Evolutionary conservation across 2,113 vertebrate species (phyloP), one percentile per base, ranked within the genome.

Genomic region (Pterocles gutturalis): DNA sequence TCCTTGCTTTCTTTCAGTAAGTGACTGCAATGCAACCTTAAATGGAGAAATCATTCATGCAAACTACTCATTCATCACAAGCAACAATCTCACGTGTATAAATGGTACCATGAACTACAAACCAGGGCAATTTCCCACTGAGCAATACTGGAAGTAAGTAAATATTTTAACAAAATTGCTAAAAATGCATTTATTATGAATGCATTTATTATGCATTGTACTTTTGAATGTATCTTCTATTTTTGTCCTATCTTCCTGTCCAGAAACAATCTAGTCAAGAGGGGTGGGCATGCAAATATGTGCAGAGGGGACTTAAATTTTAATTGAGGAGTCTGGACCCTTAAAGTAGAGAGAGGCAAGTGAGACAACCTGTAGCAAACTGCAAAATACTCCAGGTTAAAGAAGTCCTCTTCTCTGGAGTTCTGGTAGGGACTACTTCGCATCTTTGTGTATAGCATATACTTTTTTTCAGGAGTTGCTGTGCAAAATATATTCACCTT

Each of bases 121-220:
- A 55, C 69, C 97, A 43, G 96, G 98, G 38, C 98, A 99, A 90
- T 99, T 98, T 94, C 98, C 98, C 33, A 99, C 98, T 81, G 99
- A 99, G 81, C 98, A 99, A 54, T 99, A 99, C 95, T 99, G 99
- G 99, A 98, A 99, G 99, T 99, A 98, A 99, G 99, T 98, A 73
- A 81, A 58, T 34, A 75, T 43, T 53, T 66, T 19, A 49, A 58
- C 71, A 49, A 73, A 51, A 61, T 69, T 54, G 5, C 51, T 89
- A 58, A 81, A 85, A 67, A 17, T 24, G 17, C 7, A 4, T 95
- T 60, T 67, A 57, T 73, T 57, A 34, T 46, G 12, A 67, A 17
- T 24, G 18, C 7, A 4, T 95, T 60, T 67, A 51, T 70, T 57
- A 34, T 46, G 13, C 15, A 17, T 31, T 38, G 25, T 48, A 34